phyloP scores from a whole-genome alignment of 2,888 invertebrate species.

The Carabus problematicus region DNA sequence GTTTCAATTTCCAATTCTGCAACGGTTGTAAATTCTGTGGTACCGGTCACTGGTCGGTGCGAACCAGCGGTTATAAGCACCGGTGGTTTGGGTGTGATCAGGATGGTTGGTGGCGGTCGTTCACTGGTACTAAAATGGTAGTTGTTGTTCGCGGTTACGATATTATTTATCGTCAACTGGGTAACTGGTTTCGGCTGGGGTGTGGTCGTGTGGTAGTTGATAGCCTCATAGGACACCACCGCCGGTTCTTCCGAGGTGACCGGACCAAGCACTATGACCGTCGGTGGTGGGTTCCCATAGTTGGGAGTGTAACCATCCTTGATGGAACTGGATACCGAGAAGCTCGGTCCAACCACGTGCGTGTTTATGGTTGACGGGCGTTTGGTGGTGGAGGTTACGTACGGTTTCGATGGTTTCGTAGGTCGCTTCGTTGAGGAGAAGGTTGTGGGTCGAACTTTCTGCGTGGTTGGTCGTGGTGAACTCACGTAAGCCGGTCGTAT shows the following conservation, averaged over 20 bases:
- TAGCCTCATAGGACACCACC: constrained; percentile 41
- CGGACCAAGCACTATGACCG: constrained; percentile 67
- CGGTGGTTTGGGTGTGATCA: constrained; percentile 73
- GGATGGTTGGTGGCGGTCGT: constrained; percentile 68
- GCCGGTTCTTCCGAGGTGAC: constrained; percentile 53
- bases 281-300: constrained; percentile 60
- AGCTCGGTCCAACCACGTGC: constrained; percentile 32
- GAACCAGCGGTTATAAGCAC: constrained; percentile 54
- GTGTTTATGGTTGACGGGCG: constrained; percentile 45
- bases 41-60: constrained; percentile 46
- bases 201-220: constrained; percentile 43
- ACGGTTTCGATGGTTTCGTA: constrained; percentile 50
- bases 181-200: constrained; percentile 60
- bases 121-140: constrained; percentile 60
- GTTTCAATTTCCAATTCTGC: constrained; percentile 66
- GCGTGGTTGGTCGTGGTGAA: constrained; percentile 55
- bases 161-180: constrained; percentile 65
- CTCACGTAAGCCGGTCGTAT: constrained; percentile 45
- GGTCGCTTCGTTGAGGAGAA: constrained; percentile 48
- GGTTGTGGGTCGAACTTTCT: constrained; percentile 48
- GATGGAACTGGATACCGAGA: constrained; percentile 23
- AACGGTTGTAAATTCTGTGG: constrained; percentile 49
- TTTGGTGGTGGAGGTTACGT: constrained; percentile 58
- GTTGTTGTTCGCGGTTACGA: constrained; percentile 66
- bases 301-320: constrained; percentile 21